Evolutionary conservation across 2,797 vertebrate species (phyloP), one percentile per base, ranked within the genome.

Genomic region (Aphelocoma californica): DNA sequence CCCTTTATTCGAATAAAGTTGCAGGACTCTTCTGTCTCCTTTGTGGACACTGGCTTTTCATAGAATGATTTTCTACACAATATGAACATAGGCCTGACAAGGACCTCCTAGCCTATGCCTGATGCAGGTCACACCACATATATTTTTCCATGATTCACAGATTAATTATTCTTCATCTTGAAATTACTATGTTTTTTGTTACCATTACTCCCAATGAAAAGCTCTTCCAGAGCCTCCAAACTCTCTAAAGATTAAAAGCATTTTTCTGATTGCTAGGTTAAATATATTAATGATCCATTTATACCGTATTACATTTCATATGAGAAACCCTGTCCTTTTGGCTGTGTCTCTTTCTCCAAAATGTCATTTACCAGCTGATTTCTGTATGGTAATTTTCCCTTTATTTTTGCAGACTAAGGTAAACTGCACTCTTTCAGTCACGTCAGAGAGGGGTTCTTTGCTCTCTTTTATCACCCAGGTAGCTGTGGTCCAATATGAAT

Each of bases 291-390:
- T 3, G 7, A 79, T 69, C 47, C 18, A 14, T 74, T 90, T 86
- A 53, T 51, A 38, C 14, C 6, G 10, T 75, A 42, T 86, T 57
- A 38, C 8, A 31, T 69, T 67, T 83, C 21, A 78, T 42, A 34
- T 45, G 47, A 58, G 78, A 45, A 2, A 0, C 1, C 0, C 4
- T 23, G 3, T 50, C 34, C 40, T 72, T 29, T 62, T 47, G 47
- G 28, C 20, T 79, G 13, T 36, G 19, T 70, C 58, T 78, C 13
- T 61, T 84, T 65, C 34, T 77, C 36, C 72, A 53, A 75, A 82
- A 29, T 54, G 18, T 47, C 24, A 18, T 61, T 78, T 72, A 65
- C 14, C 4, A 7, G 21, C 60, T 86, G 44, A 50, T 74, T 83
- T 61, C 67, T 57, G 10, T 40, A 54, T 56, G 38, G 45, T 88